Conservation (phyloP, 2,113 vertebrate species). For the Neogale vison region DNA sequence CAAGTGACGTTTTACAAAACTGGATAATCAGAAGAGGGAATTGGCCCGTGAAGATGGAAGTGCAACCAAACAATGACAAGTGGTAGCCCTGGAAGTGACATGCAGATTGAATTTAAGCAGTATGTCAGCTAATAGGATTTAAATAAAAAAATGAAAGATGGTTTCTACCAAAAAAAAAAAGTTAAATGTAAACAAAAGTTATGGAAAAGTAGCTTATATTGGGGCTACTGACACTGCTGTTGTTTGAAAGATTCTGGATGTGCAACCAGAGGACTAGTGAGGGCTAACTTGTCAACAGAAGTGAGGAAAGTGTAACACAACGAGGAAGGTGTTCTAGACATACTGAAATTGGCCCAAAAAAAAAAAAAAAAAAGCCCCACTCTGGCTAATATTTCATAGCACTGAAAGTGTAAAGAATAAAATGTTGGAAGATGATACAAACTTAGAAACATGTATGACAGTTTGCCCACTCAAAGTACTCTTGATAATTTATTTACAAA, state of each 20-base stretch:
- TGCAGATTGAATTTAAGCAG: background rate
- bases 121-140: too few species aligned
- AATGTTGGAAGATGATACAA: background rate
- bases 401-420: background rate
- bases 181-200: background rate
- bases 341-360: background rate
- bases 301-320: background rate
- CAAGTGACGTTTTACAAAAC: slow-evolving; percentile 5
- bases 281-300: background rate
- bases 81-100: background rate
- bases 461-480: background rate
- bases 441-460: background rate
- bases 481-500: background rate
- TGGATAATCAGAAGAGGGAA: background rate
- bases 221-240: background rate
- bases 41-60: background rate
- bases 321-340: background rate
- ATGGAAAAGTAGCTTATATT: background rate
- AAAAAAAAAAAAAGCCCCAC: background rate
- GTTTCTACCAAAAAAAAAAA: too few species aligned
- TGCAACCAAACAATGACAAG: background rate
- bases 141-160: too few species aligned
- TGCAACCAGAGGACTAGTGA: background rate
- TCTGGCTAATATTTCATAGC: background rate
- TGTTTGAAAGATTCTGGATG: slow-evolving; percentile 6